A percentile compares a stretch with the other conserved stretches of the same genome.
These are phyloP conservation scores for Phocides pigmalion DNA, from an alignment of 1,140 invertebrate species.

Conservation along the genomic window DNA sequence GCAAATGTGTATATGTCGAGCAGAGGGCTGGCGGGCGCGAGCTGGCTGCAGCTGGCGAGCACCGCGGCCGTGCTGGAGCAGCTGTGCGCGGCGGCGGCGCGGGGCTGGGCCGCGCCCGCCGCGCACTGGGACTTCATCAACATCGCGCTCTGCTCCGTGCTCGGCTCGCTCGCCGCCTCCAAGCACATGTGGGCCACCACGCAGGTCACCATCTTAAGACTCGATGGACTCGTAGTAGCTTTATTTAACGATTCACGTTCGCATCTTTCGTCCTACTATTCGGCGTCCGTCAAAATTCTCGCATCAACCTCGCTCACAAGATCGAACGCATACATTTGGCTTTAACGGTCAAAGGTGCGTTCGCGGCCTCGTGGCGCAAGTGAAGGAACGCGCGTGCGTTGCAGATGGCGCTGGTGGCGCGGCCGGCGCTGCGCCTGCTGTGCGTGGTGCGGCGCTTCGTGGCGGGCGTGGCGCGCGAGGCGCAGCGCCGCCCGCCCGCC, in stretches of 20 bases:
- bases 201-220: slow-evolving; percentile 45
- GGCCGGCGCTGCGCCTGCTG: slow-evolving; percentile 38
- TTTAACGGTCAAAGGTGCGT: no score
- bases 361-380: slow-evolving; percentile 27
- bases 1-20: no score
- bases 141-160: slow-evolving; percentile 54
- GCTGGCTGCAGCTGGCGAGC: slow-evolving; percentile 50
- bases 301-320: no score
- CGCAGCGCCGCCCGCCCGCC: slow-evolving; percentile 30
- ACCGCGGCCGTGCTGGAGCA: slow-evolving; percentile 43
- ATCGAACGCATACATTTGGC: no score
- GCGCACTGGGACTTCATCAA: slow-evolving; percentile 64
- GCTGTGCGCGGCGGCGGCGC: slow-evolving; percentile 23
- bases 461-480: slow-evolving; percentile 13
- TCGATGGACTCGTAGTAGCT: no score
- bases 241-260: no score
- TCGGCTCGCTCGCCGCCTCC: slow-evolving; percentile 38
- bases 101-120: slow-evolving; percentile 44
- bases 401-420: slow-evolving; percentile 43
- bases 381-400: background rate
- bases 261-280: no score
- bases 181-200: slow-evolving; percentile 30
- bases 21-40: slow-evolving; percentile 16
- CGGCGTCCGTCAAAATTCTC: no score
- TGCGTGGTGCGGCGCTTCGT: slow-evolving; percentile 40